Conservation (phyloP, 2,113 vertebrate species). For the Psephotus haematonotus region DNA sequence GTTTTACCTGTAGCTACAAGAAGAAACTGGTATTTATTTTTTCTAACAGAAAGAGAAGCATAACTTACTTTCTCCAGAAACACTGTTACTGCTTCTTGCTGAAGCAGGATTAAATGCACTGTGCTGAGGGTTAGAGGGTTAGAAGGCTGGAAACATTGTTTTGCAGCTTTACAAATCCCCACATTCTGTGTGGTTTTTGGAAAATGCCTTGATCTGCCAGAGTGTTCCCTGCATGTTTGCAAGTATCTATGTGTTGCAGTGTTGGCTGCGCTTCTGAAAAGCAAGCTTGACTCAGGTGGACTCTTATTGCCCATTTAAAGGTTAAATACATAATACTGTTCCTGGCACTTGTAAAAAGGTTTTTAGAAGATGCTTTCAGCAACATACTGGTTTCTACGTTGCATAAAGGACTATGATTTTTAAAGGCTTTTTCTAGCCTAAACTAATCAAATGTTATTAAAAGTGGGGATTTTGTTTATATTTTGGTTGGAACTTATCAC, state of each 20-base stretch:
- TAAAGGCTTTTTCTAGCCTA: background rate
- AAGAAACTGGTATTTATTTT: background rate
- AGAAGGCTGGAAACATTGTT: background rate
- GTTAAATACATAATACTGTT: constrained; percentile 11
- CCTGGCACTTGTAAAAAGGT: constrained; percentile 22
- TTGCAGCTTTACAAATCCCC: background rate
- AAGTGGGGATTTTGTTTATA: background rate
- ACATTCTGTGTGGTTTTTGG: background rate
- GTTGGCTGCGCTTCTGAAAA: constrained; percentile 24
- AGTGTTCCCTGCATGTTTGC: constrained; percentile 12
- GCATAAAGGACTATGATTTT: background rate
- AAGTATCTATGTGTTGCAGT: background rate
- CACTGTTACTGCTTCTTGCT: background rate
- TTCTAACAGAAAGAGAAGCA: background rate
- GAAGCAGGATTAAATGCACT: background rate
- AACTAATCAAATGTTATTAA: background rate
- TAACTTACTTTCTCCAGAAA: background rate
- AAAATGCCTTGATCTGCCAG: constrained; percentile 30
- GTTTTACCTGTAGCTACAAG: background rate
- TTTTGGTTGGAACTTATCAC: constrained; percentile 8
- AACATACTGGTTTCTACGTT: background rate
- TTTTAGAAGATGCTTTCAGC: constrained; percentile 2
- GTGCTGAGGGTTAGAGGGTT: background rate
- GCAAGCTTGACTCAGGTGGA: background rate
- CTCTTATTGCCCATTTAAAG: constrained; percentile 1